These are phyloP conservation scores for Cheiracanthium punctorium DNA, from an alignment of 2,888 invertebrate species.

Conservation along the genomic window DNA sequence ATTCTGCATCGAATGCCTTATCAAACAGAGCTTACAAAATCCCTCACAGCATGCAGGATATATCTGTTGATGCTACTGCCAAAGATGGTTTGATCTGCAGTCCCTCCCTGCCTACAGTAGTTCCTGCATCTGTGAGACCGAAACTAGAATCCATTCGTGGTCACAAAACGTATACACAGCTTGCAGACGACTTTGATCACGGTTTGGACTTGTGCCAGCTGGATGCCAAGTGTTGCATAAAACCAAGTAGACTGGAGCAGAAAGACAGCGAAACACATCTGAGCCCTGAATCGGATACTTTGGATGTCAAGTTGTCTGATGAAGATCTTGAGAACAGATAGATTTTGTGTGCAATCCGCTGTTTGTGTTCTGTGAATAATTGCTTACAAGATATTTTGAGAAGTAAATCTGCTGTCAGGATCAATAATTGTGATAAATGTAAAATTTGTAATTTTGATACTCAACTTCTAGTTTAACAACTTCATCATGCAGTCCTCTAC, in stretches of 20 bases:
- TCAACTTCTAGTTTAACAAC: slow-evolving; percentile 17
- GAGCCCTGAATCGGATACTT: slow-evolving; percentile 19
- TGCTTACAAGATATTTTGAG: slow-evolving; percentile 55
- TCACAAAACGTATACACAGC: slow-evolving; percentile 32
- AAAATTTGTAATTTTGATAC: slow-evolving; percentile 65
- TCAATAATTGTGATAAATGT: slow-evolving; percentile 64
- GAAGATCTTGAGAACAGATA: slow-evolving; percentile 42
- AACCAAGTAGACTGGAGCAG: slow-evolving; percentile 25
- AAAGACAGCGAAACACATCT: slow-evolving; percentile 33
- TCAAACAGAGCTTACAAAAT: slow-evolving; percentile 66
- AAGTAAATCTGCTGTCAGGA: slow-evolving; percentile 60
- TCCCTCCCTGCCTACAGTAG: slow-evolving; percentile 41
- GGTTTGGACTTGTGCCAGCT: slow-evolving; percentile 30
- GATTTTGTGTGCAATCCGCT: slow-evolving; percentile 22
- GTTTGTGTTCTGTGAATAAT: slow-evolving; percentile 52
- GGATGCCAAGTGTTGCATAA: slow-evolving; percentile 13
- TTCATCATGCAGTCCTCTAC: slow-evolving; percentile 21
- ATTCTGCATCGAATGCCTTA: slow-evolving; percentile 62
- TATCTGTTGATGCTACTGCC: slow-evolving; percentile 52
- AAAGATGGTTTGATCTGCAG: slow-evolving; percentile 40
- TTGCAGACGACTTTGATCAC: slow-evolving; percentile 29
- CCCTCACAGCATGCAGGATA: slow-evolving; percentile 63
- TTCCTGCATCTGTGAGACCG: slow-evolving; percentile 48
- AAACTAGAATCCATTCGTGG: slow-evolving; percentile 24
- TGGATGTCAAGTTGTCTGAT: slow-evolving; percentile 26